Evolutionary conservation across 2,888 invertebrate species (phyloP).

Genomic region (Scaptomyza polygonia): DNA sequence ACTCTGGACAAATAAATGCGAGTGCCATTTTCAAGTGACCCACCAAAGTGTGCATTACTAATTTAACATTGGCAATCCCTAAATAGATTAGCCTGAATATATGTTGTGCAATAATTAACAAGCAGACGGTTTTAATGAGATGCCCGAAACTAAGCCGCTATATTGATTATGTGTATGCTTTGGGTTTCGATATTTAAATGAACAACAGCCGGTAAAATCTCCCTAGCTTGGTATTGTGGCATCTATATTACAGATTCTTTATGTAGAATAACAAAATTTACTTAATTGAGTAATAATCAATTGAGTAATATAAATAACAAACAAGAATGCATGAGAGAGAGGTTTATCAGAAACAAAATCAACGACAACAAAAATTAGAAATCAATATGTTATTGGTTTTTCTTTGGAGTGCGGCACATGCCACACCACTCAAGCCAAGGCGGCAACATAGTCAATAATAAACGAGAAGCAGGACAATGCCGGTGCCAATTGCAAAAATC

Average conservation of each 20-base stretch:
- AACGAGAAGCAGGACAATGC: slow-evolving; percentile 33
- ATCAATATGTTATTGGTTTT: slow-evolving; percentile 65
- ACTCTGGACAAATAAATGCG: background rate
- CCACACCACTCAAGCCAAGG: slow-evolving; percentile 41
- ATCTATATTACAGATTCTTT: no score
- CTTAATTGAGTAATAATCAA: background rate
- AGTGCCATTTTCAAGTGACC: background rate
- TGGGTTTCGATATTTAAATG: background rate
- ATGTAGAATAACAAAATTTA: background rate
- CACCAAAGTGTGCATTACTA: background rate
- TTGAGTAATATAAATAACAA: background rate
- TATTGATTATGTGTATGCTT: no score
- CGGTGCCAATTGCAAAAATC: no score
- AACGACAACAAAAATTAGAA: slow-evolving; percentile 18
- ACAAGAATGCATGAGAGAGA: no score
- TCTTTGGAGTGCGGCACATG: slow-evolving; percentile 62
- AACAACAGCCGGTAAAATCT: background rate
- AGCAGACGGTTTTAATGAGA: background rate
- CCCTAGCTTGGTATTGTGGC: no score
- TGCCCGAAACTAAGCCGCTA: background rate
- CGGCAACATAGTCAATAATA: slow-evolving; percentile 6
- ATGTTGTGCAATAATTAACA: background rate
- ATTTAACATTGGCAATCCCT: no score
- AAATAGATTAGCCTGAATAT: background rate
- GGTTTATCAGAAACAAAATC: no score